A percentile compares a stretch with the other conserved stretches of the same genome.
Conservation (phyloP, 35 echinoderm and acorn worm species). For the Apostichopus parvimensis region DNA sequence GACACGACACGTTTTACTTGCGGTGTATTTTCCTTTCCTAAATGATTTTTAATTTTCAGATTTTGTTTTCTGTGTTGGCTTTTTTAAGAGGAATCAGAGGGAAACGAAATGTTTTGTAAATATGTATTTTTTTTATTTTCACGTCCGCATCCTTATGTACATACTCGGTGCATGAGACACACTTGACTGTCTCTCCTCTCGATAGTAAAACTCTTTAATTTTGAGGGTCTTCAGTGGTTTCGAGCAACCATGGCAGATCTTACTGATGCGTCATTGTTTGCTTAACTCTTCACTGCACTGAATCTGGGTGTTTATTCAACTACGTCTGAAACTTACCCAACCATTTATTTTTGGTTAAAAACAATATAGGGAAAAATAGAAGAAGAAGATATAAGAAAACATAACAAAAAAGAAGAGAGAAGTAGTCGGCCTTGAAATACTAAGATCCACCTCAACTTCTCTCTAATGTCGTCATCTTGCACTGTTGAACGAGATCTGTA, state of each 20-base stretch:
- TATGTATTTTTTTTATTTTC: neutral
- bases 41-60: no score
- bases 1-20: no score
- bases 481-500: neutral
- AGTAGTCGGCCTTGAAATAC: neutral
- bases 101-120: no score
- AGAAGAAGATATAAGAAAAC: neutral
- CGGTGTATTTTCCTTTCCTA: no score
- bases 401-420: neutral
- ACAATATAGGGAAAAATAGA: neutral
- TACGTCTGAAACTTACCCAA: neutral
- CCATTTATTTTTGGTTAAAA: neutral
- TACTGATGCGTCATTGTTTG: neutral
- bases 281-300: neutral
- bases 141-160: neutral
- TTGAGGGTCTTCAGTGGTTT: neutral
- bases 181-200: neutral
- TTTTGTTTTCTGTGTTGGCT: no score
- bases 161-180: neutral
- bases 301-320: neutral
- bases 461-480: neutral
- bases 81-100: no score
- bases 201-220: neutral
- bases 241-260: neutral
- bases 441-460: neutral